Evolutionary conservation across 1,140 invertebrate species (phyloP), one percentile per base, ranked within the genome.

Genomic region (Aphidius gifuensis): DNA sequence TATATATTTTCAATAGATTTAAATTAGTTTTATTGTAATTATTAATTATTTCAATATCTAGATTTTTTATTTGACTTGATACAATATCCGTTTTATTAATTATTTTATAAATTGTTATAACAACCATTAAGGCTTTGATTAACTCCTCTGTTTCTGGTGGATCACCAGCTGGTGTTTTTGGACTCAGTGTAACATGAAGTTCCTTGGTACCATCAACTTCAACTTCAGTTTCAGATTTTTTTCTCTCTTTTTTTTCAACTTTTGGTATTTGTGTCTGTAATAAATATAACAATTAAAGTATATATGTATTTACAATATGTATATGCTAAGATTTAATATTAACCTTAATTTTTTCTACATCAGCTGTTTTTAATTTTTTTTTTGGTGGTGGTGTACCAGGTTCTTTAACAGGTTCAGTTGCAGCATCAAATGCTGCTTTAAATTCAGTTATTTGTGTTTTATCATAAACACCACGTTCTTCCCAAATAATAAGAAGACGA

Each of bases 391-490:
- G 82, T 63, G 75, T 74, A 70, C 80, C 70, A 68, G 76, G 64
- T 72, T 85, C 75, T 79, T 82, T 70, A 21, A 71, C 61, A 8
- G 56, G 54, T 8, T 74, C 66, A 0, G 61, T 62, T 38, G 65
- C 63, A 23, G 62, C 57, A 80, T 81, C 71, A 58, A 88, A 85
- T 64, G 86, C 83, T 61, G 82, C 75, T 74, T 87, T 88, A 71
- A 89, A 92, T 54, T 93, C 90, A 53, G 84, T 79, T 68, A 95
- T 92, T 71, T 88, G 85, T 60, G 86, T 79, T 65, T 86, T 84
- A 69, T 92, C 91, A 76, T 96, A 98, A 16, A 98, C 92, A 42
- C 88, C 90, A 74, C 96, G 83, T 68, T 98, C 95, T 67, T 92
- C 87, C 96, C 96, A 98, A 66, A 98, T 96, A 64, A 86, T 85